phyloP scores from a whole-genome alignment of 1,140 invertebrate species.

The Sipha flava region DNA sequence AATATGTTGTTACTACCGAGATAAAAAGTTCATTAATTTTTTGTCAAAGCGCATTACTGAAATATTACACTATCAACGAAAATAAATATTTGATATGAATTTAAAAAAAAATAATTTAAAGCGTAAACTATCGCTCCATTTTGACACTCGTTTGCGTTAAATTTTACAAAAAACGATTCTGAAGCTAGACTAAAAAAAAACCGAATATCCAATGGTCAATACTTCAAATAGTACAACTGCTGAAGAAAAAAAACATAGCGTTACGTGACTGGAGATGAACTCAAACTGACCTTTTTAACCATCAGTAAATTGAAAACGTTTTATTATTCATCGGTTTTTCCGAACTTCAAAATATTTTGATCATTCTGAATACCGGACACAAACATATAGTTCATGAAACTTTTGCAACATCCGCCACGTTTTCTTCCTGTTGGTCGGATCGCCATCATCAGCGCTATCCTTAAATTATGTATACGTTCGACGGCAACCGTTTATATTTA shows the following conservation, averaged over 20 bases:
- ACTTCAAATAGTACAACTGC: background rate
- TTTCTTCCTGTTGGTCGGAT: background rate
- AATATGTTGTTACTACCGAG: too few species aligned
- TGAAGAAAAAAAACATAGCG: background rate
- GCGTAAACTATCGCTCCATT: background rate
- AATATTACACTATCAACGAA: too few species aligned
- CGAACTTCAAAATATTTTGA: background rate
- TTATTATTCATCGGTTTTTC: background rate
- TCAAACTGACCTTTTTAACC: background rate
- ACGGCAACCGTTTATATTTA: background rate
- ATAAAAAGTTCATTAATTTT: too few species aligned
- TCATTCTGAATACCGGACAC: background rate
- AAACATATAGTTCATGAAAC: background rate
- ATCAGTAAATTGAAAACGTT: background rate
- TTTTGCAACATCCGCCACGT: background rate
- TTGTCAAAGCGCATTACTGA: too few species aligned
- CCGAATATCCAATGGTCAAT: background rate
- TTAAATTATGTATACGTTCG: background rate
- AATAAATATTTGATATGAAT: too few species aligned
- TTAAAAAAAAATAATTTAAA: too few species aligned
- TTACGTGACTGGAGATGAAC: background rate
- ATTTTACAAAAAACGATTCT: background rate
- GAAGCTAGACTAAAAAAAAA: background rate
- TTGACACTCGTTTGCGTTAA: background rate
- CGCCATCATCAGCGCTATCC: background rate